phyloP scores from a whole-genome alignment of 2,113 vertebrate genomes.

The Pycnonotus jocosus region DNA sequence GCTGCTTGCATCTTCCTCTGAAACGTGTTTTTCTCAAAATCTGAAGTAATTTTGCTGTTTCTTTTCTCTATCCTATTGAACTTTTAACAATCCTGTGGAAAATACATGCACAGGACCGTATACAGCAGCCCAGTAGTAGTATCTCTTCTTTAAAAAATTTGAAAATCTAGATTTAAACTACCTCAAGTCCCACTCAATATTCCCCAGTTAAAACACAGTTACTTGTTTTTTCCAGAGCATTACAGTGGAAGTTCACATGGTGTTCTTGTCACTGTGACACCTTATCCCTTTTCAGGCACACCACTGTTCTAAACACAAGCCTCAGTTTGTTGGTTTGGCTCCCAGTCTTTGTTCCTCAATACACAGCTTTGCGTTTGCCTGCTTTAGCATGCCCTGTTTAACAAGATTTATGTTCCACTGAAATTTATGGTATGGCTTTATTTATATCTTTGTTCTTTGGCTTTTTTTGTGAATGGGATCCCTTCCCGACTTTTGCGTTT shows the following conservation, averaged over 20 bases:
- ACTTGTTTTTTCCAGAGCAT: not conserved
- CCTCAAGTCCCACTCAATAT: not conserved
- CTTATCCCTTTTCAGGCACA: not conserved
- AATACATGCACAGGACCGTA: not conserved
- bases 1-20: not conserved
- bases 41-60: not conserved
- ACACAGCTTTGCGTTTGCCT: not conserved
- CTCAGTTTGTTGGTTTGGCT: not conserved
- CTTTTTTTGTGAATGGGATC: slow-evolving; percentile 5
- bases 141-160: not conserved
- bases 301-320: not conserved
- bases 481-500: not conserved
- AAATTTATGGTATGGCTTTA: not conserved
- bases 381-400: not conserved
- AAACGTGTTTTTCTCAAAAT: not conserved
- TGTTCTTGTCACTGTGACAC: not conserved
- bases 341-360: not conserved
- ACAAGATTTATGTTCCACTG: not conserved
- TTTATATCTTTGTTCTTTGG: not conserved
- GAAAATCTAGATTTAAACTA: not conserved
- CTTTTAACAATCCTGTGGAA: not conserved
- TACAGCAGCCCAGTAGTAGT: not conserved
- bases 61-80: not conserved
- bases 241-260: not conserved
- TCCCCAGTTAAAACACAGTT: not conserved